Evolutionary conservation across 2,113 vertebrate genomes (phyloP).

Genomic region (Oncorhynchus tshawytscha): DNA sequence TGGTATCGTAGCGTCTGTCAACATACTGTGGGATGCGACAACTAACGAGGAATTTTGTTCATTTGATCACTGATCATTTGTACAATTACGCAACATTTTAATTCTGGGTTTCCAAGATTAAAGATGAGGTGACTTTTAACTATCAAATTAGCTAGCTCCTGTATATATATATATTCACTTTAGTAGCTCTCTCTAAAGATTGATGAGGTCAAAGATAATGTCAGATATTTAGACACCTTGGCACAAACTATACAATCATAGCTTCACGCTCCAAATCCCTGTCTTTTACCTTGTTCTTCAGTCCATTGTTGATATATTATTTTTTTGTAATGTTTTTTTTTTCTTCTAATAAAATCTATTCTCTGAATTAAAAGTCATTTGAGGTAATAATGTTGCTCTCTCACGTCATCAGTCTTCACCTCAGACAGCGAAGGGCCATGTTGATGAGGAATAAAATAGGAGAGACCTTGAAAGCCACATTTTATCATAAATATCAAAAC

Average conservation of each 20-base stretch:
- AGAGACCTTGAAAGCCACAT: constrained; percentile 23
- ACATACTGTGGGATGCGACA: no score
- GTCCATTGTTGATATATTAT: neutral
- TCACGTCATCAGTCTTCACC: constrained; percentile 19
- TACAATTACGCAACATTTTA: no score
- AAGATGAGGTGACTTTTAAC: constrained; percentile 34
- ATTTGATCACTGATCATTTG: no score
- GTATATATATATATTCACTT: constrained; percentile 26
- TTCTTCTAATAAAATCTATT: neutral
- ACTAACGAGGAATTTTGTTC: no score
- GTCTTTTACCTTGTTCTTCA: neutral
- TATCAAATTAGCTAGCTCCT: constrained; percentile 39
- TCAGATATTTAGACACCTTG: constrained; percentile 19
- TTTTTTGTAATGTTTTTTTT: neutral
- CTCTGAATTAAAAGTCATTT: neutral
- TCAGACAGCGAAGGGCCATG: neutral
- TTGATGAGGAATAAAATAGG: constrained; percentile 14
- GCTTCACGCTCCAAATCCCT: neutral
- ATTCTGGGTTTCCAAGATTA: constrained; percentile 14
- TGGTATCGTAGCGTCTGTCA: no score
- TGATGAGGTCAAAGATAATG: constrained; percentile 36
- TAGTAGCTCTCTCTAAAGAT: constrained; percentile 17
- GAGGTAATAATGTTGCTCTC: constrained; percentile 7
- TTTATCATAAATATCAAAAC: constrained; percentile 35
- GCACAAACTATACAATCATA: neutral